Conservation (phyloP, 2,113 vertebrate genomes). For the Halichoerus grypus region DNA sequence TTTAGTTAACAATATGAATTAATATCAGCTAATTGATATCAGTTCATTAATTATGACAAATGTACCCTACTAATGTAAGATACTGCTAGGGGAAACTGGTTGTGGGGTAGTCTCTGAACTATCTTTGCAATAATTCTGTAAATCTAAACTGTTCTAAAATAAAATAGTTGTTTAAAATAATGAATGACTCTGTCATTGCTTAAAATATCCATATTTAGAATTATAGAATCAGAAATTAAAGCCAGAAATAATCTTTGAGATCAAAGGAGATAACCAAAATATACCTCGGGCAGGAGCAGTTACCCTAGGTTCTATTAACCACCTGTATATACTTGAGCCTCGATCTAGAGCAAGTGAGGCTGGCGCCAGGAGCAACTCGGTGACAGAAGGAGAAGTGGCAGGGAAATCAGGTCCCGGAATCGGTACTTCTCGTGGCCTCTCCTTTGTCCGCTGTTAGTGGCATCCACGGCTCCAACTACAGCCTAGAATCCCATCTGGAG, state of each 20-base stretch:
- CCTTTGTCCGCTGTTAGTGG: too few relatives aligned
- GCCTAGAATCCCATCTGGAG: accelerated
- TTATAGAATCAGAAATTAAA: neutral
- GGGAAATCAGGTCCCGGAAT: neutral
- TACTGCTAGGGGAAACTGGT: neutral
- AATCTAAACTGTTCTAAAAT: conserved; percentile 15
- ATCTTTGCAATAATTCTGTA: neutral
- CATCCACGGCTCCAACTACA: too few relatives aligned
- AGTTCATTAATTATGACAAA: neutral
- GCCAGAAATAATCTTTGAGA: neutral
- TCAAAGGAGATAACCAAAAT: neutral
- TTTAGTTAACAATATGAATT: neutral
- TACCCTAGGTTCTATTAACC: neutral
- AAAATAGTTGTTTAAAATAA: neutral
- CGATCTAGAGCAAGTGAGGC: neutral
- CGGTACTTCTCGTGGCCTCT: neutral
- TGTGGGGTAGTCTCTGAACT: neutral
- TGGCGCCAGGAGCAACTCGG: neutral
- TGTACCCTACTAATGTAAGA: neutral
- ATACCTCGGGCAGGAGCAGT: neutral
- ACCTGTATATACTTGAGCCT: neutral
- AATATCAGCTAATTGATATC: neutral
- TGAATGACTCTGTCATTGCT: neutral
- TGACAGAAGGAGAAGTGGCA: neutral
- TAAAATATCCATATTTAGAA: neutral